Percentiles rank a stretch among this genome's conserved stretches.
phyloP scores from a whole-genome alignment of 2,888 invertebrate species.

The Melieria omissa region DNA sequence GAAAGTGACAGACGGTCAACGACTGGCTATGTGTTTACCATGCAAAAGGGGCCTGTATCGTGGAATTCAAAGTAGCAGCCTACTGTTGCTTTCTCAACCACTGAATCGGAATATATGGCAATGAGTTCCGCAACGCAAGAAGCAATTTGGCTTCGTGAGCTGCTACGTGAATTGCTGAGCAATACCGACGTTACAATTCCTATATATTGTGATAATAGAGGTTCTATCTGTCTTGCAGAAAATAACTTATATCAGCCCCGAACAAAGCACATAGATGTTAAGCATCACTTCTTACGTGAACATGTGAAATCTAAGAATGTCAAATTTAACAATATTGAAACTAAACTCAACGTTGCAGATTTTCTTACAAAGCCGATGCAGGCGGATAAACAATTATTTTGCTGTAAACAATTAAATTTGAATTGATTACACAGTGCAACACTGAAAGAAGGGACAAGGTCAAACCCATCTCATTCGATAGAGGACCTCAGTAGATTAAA shows the following conservation, averaged over 20 bases:
- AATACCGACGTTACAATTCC: not conserved
- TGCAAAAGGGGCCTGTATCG: conserved; percentile 9
- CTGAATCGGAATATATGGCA: not conserved
- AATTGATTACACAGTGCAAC: too few species aligned
- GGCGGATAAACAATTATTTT: not conserved
- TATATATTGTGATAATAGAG: conserved; percentile 2
- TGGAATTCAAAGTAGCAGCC: conserved; percentile 5
- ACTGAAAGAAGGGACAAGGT: too few species aligned
- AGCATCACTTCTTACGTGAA: too few species aligned
- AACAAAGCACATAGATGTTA: too few species aligned
- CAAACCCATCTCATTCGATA: too few species aligned
- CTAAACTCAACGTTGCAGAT: conserved; percentile 1
- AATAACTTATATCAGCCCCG: not conserved
- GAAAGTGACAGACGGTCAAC: conserved; percentile 14
- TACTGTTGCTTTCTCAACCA: not conserved
- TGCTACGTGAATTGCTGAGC: not conserved
- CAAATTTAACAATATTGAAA: not conserved
- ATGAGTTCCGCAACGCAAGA: conserved; percentile 3
- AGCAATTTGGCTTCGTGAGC: conserved; percentile 10
- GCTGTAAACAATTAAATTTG: not conserved
- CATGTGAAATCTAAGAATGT: not conserved
- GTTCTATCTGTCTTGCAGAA: conserved; percentile 1
- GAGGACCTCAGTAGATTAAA: too few species aligned
- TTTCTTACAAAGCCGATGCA: not conserved
- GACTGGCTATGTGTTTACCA: conserved; percentile 12